These are phyloP conservation scores for Probosciger aterrimus DNA, from an alignment of 2,113 vertebrate species.

Conservation along the genomic window DNA sequence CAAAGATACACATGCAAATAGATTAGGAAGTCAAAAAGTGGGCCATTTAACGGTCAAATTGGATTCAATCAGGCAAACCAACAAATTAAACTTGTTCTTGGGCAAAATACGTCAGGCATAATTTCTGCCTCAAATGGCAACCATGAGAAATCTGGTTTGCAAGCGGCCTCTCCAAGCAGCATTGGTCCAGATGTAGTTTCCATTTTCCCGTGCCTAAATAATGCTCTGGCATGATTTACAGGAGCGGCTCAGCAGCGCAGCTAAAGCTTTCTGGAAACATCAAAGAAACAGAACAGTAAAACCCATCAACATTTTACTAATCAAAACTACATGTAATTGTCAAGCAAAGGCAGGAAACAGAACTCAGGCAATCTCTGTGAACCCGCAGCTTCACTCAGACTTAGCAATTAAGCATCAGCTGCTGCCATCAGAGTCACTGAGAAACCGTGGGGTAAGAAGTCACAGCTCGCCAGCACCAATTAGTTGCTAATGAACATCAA, in stretches of 20 bases:
- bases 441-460: neutral
- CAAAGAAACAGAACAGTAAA: conserved; percentile 55
- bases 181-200: neutral
- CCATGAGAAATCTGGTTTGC: neutral
- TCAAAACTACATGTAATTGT: conserved; percentile 60
- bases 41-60: neutral
- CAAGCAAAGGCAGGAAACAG: conserved; percentile 36
- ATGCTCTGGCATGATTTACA: neutral
- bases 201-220: neutral
- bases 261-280: conserved; percentile 40
- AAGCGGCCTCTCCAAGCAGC: neutral
- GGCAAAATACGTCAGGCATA: neutral
- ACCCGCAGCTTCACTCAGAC: conserved; percentile 47
- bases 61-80: neutral
- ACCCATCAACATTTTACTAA: conserved; percentile 59
- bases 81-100: neutral
- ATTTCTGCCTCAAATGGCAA: neutral
- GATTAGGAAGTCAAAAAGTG: neutral
- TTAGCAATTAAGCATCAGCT: conserved; percentile 55
- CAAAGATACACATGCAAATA: neutral
- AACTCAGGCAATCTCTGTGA: conserved; percentile 23
- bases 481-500: conserved; percentile 63
- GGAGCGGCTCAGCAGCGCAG: neutral
- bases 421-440: neutral
- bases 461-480: conserved; percentile 53